Evolutionary conservation across 2,888 invertebrate species (phyloP), one percentile per base, ranked within the genome.

Genomic region (Drosophila phalerata): DNA sequence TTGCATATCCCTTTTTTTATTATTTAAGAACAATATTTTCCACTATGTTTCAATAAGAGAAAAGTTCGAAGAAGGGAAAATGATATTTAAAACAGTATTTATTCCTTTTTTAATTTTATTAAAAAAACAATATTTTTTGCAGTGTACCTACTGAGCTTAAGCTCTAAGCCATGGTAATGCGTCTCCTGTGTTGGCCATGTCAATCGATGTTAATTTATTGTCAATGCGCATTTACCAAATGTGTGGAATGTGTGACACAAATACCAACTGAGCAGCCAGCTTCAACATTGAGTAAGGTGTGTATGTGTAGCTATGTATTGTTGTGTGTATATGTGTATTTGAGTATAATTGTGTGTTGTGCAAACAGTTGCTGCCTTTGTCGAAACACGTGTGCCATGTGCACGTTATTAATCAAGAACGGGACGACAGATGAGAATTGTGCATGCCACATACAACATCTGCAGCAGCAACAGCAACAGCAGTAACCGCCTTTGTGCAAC

Each of bases 151-250:
- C 40, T 28, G 13, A 45, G 64, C 52, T 60, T 57, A 17, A 30
- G 28, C 55, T 45, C n/a, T 38, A 38, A 47, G 47, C 48, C 51
- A 25, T 56, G 57, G 66, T 74, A 79, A 76, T 78, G 79, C 72
- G 40, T 66, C 63, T 48, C 17, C 34, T 19, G 48, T 78, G 65
- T 40, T 69, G 42, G 55, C 58, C 69, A 70, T 68, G 84, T 76
- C 89, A 85, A 87, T 85, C 87, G 85, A 78, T 88, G 85, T 85
- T 89, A 89, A 85, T 89, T 85, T 85, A 85, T 89, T 89, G 81
- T 81, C 85, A 88, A 87, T 79, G 81, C 84, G 74, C 72, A 78
- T 70, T 70, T 72, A 62, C 56, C 48, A 49, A 70, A 67, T 79
- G 75, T 68, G 64, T n/a, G 43, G 74, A 62, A 64, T 75, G 68